Percentiles rank a stretch among this genome's conserved stretches.
Conservation (phyloP, 92 coral and sea anemone genomes). For the Paragorgia papillata region DNA sequence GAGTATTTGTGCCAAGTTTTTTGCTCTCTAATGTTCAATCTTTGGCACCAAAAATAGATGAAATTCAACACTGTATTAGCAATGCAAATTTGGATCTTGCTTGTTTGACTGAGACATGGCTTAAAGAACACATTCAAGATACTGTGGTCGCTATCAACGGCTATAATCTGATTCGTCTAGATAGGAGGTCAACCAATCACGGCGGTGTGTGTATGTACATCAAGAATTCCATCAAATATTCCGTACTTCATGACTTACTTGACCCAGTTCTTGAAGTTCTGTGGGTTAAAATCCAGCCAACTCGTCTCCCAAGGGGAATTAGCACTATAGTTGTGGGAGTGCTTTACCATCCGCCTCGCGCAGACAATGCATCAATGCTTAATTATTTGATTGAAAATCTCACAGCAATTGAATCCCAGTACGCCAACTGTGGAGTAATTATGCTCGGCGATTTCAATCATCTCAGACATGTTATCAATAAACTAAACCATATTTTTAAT, state of each 20-base stretch:
- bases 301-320: no score
- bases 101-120: conserved; percentile 51
- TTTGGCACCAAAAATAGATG: conserved; percentile 45
- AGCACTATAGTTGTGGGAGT: no score
- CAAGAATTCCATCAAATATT: not conserved
- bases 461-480: no score
- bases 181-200: conserved; percentile 24
- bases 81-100: conserved; percentile 48
- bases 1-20: conserved; percentile 36
- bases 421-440: no score
- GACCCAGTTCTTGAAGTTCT: conserved; percentile 38
- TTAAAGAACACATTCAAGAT: conserved; percentile 39
- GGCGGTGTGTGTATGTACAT: conserved; percentile 49
- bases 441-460: no score
- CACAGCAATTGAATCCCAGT: no score
- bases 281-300: conserved; percentile 20
- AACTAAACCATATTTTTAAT: conserved; percentile 21
- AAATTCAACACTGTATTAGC: conserved; percentile 15
- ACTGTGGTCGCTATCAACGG: conserved; percentile 26
- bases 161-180: conserved; percentile 19
- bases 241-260: not conserved
- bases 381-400: no score
- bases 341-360: no score
- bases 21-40: conserved; percentile 42
- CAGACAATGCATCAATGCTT: no score